Conservation (phyloP, 2,797 vertebrate species). For the Pygocentrus nattereri region DNA sequence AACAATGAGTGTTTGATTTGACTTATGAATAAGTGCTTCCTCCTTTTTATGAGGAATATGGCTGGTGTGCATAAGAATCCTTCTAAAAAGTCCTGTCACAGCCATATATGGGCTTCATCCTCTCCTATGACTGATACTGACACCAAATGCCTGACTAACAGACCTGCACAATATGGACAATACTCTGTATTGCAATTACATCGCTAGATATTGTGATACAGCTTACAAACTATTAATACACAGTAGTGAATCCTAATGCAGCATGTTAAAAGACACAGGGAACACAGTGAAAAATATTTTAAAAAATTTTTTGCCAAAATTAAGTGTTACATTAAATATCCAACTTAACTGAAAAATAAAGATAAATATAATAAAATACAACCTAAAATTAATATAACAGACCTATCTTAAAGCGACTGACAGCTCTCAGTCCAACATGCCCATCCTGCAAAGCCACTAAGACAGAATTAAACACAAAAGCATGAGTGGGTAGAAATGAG, state of each 20-base stretch:
- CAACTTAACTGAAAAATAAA: no score
- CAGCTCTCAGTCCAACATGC: no score
- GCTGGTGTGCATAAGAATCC: neutral
- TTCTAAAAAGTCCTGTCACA: neutral
- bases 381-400: no score
- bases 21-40: constrained; percentile 6
- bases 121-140: neutral
- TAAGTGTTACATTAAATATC: no score
- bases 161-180: neutral
- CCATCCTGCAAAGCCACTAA: no score
- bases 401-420: no score
- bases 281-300: no score
- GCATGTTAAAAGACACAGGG: no score
- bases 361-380: no score
- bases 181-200: neutral
- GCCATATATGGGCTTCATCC: neutral
- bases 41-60: neutral
- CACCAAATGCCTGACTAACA: neutral
- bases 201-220: neutral
- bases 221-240: neutral
- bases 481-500: neutral
- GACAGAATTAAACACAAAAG: no score
- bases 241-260: neutral
- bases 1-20: neutral
- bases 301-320: no score